Percentiles rank a stretch among this genome's conserved stretches.
Conservation (phyloP, 1,140 invertebrate genomes). For the Manduca sexta region DNA sequence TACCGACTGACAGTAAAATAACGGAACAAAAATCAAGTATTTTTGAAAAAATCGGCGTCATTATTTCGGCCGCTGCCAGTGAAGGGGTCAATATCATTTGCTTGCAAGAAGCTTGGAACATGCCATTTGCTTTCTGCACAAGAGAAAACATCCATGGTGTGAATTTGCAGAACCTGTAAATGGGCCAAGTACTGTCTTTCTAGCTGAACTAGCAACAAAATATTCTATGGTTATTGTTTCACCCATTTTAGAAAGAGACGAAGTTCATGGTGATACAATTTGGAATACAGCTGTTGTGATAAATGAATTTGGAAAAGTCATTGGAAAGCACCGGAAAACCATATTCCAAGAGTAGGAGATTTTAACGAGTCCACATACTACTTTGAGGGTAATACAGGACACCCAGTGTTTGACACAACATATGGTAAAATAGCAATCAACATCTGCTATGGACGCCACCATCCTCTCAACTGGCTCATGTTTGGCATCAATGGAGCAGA, state of each 20-base stretch:
- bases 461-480: slow-evolving; percentile 98
- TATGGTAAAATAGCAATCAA: slow-evolving; percentile 95
- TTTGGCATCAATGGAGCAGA: slow-evolving; percentile 98
- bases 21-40: slow-evolving; percentile 87
- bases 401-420: slow-evolving; percentile 93
- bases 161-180: slow-evolving; percentile 96
- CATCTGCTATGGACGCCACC: slow-evolving; percentile 98
- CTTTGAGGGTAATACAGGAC: slow-evolving; percentile 95
- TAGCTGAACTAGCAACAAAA: slow-evolving; percentile 87
- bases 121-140: slow-evolving; percentile 99
- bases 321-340: slow-evolving; percentile 98
- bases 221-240: slow-evolving; percentile 97
- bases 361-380: slow-evolving; percentile 99
- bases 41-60: slow-evolving; percentile 82
- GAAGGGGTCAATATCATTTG: slow-evolving; percentile 93
- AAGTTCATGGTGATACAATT: slow-evolving; percentile 87
- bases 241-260: slow-evolving; percentile 96
- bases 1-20: slow-evolving; percentile 84
- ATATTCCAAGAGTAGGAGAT: slow-evolving; percentile 97
- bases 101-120: slow-evolving; percentile 99
- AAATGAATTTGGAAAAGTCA: slow-evolving; percentile 86
- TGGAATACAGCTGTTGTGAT: slow-evolving; percentile 99
- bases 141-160: slow-evolving; percentile 96
- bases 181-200: slow-evolving; percentile 89
- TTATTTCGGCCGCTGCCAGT: slow-evolving; percentile 85